Conservation (phyloP, 2,113 vertebrate genomes). For the Boulengeromyrus knoepffleri region DNA sequence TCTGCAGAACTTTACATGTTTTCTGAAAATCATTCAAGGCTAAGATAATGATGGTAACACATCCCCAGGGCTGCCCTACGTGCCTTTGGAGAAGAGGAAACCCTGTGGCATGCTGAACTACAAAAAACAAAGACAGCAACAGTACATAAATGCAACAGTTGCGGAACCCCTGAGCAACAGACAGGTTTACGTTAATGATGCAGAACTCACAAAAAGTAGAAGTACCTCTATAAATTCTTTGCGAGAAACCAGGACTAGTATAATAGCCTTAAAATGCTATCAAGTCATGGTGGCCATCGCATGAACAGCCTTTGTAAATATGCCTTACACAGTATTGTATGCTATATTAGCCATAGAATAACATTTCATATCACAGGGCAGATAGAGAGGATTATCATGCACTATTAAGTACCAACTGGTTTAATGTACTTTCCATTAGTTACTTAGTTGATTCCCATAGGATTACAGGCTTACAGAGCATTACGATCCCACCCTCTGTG, state of each 20-base stretch:
- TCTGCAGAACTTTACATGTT: not conserved
- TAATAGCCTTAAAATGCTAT: not conserved
- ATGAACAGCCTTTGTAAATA: not conserved
- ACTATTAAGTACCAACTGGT: not conserved
- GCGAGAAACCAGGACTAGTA: not conserved
- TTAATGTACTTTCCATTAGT: not conserved
- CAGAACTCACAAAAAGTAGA: not conserved
- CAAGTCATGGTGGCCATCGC: not conserved
- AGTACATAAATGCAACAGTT: not conserved
- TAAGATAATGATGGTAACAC: not conserved
- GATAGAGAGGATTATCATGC: not conserved
- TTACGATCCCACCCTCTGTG: not conserved
- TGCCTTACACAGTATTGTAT: not conserved
- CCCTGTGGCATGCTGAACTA: not conserved
- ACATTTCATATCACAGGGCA: not conserved
- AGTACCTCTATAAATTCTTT: not conserved
- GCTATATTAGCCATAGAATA: not conserved
- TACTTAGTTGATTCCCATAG: not conserved
- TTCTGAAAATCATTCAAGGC: not conserved
- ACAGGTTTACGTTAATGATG: not conserved
- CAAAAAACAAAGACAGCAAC: not conserved
- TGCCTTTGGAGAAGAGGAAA: not conserved
- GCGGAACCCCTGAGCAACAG: not conserved
- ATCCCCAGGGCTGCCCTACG: not conserved
- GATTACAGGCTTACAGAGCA: not conserved